Evolutionary conservation across 2,113 vertebrate genomes (phyloP).

Genomic region (Vombatus ursinus): DNA sequence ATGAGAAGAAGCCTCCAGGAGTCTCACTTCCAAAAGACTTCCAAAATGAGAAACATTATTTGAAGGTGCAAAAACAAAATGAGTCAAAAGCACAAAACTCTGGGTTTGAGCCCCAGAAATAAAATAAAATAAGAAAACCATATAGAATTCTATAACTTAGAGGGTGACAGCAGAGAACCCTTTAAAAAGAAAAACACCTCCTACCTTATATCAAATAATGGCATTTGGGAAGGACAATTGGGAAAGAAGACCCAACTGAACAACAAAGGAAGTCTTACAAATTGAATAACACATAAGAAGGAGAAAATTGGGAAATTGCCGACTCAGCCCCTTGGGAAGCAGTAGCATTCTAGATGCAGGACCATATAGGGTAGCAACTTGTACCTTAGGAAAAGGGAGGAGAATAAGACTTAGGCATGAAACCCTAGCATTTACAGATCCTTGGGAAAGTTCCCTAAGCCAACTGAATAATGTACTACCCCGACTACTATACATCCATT

Average conservation of each 20-base stretch:
- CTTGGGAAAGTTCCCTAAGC: no score
- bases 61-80: conserved; percentile 3
- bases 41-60: conserved; percentile 33
- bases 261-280: not conserved
- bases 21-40: not conserved
- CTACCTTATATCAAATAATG: not conserved
- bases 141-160: conserved; percentile 24
- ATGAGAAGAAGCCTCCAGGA: not conserved
- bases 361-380: no score
- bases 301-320: no score
- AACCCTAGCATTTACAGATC: no score
- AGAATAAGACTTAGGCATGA: no score
- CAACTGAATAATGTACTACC: no score
- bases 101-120: not conserved
- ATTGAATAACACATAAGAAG: not conserved
- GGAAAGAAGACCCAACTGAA: not conserved
- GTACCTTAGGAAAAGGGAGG: no score
- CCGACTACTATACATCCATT: no score
- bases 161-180: not conserved
- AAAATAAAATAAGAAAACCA: conserved; percentile 8
- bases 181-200: not conserved
- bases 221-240: not conserved
- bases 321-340: no score
- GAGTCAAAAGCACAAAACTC: not conserved
- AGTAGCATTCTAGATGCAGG: no score